Evolutionary conservation across 2,888 invertebrate species (phyloP), one percentile per base, ranked within the genome.

Genomic region (Scrobipalpa atriplicella): DNA sequence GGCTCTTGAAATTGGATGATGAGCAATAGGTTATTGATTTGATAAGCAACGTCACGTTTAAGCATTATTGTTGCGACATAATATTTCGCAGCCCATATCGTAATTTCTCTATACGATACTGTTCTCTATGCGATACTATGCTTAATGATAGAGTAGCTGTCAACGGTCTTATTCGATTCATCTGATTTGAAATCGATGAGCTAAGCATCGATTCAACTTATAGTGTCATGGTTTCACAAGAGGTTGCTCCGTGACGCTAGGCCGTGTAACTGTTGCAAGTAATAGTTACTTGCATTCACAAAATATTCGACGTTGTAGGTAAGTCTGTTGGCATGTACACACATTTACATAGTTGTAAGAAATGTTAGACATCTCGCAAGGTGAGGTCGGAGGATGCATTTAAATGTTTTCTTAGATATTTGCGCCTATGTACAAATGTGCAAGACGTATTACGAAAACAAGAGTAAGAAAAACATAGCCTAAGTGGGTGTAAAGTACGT

Each of bases 191-290:
- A 65, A 65, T 62, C 67, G 66, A 64, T 66, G 66, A 51, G 74
- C 73, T 72, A 76, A 75, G 72, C 73, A 72, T 74, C 71, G 75
- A 74, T 75, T 58, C 58, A 58, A 71, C 67, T 66, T 70, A 13
- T 21, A 29, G 73, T 75, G 77, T 75, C 75, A 68, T 70, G 70
- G 71, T 76, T 76, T 71, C 75, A 71, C 71, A 75, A 78, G 69
- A 73, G 73, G 71, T 73, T 73, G 72, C 66, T 66, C 70, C 69
- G 70, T 75, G 73, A 78, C 77, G 78, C 11, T 13, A 43, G 43
- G 43, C 43, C 11, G 11, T 43, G 13, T 43, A 41, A n/a, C n/a
- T 78, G 67, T 68, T 38, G 38, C 13, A 51, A 52, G 54, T 56
- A 39, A 64, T 56, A 56, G 56, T 41, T 64, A 39, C 63, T 67